Evolutionary conservation across 2,113 vertebrate species (phyloP), one percentile per base, ranked within the genome.

Genomic region (Equus przewalskii): DNA sequence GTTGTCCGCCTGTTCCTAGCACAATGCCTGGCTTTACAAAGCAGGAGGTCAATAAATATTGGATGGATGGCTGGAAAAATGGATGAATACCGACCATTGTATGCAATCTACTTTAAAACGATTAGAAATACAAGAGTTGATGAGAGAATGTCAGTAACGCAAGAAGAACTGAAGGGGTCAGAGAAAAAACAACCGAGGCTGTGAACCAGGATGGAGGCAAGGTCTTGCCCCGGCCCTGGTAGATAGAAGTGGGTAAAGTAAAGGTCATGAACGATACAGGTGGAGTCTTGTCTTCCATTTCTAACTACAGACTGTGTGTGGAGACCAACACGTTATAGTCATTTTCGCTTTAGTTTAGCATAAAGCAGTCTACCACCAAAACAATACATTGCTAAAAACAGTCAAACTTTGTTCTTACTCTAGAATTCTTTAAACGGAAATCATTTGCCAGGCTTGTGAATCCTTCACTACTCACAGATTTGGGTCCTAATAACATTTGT

Each of bases 341-440:
- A 92, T 26, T 95, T 95, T 82, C 33, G 72, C 76, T 93, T 85
- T 65, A 64, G 24, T 64, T 93, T 51, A 89, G 56, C 85, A 91
- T 56, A 91, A 94, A 90, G 72, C 89, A 75, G 24, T 69, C 85
- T 41, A 56, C 49, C 62, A 76, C 41, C 41, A 51, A 96, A 51
- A 81, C 14, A 49, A 91, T 51, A 81, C 41, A 33, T 22, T 56
- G 88, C 51, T 85, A 81, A 85, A 54, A 79, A 94, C 36, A 51
- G 44, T 44, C 82, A 72, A 96, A 94, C 81, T 95, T 89, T 88
- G 26, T 85, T 97, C 33, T 89, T 96, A 86, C 49, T 93, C 88
- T 79, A 67, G 51, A 90, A 94, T 89, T 97, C 79, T 91, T 95
- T 86, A 69, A 96, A 83, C 5, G 46, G 58, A 94, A 91, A 44